phyloP scores from a whole-genome alignment of 2,888 invertebrate species.

The Macropis europaea region DNA sequence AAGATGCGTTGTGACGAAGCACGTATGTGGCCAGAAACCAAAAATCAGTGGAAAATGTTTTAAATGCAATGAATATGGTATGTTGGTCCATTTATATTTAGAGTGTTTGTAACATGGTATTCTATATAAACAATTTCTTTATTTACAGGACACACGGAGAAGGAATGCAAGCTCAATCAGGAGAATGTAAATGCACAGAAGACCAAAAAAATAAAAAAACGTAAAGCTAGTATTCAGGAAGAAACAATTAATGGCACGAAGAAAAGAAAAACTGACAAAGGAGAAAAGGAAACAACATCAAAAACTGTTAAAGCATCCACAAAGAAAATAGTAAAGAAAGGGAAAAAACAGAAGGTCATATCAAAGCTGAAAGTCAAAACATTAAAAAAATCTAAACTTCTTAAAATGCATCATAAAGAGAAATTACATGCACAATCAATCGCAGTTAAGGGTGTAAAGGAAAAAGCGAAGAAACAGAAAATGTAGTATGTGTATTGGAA shows the following conservation, averaged over 20 bases:
- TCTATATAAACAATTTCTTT: neutral
- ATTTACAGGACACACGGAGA: conserved; percentile 67
- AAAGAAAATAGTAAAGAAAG: neutral
- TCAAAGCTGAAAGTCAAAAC: neutral
- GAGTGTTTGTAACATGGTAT: neutral
- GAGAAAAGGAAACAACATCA: neutral
- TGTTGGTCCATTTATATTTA: neutral
- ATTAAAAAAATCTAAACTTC: neutral
- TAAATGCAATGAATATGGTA: conserved; percentile 69
- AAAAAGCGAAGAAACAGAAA: conserved; percentile 1
- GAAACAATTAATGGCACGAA: neutral
- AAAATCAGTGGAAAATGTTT: conserved; percentile 70
- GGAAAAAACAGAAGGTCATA: neutral
- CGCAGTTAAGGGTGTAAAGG: neutral
- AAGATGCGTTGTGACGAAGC: conserved; percentile 83
- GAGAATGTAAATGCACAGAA: neutral
- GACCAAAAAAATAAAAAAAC: conserved; percentile 42
- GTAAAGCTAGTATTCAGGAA: conserved; percentile 18
- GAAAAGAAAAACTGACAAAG: neutral
- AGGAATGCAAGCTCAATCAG: conserved; percentile 56
- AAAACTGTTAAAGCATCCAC: conserved; percentile 25
- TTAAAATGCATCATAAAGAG: neutral
- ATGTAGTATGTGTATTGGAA: neutral
- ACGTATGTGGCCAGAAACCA: conserved; percentile 80
- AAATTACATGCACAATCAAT: neutral